Evolutionary conservation across 2,113 vertebrate species (phyloP).

Genomic region (Zeus faber): DNA sequence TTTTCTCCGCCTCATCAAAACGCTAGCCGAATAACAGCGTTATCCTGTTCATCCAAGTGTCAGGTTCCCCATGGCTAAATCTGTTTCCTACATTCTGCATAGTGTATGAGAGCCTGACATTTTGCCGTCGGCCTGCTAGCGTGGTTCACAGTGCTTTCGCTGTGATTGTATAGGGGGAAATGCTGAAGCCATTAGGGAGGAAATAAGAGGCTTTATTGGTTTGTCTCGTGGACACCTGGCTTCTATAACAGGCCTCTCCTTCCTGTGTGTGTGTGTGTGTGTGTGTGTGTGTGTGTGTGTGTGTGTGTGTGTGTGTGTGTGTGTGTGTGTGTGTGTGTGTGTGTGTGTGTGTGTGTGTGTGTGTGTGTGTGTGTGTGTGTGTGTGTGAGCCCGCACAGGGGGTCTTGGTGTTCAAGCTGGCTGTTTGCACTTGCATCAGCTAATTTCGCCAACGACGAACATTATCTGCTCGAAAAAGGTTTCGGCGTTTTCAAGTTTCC

Average conservation of each 20-base stretch:
- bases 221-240: slow-evolving; percentile 68
- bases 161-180: slow-evolving; percentile 42
- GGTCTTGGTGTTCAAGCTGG: no score
- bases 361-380: slow-evolving; percentile 12
- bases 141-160: slow-evolving; percentile 24
- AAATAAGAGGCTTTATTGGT: slow-evolving; percentile 67
- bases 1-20: no score
- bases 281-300: not conserved
- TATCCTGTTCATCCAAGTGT: no score
- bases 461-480: slow-evolving; percentile 20
- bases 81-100: no score
- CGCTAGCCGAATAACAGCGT: no score
- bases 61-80: no score
- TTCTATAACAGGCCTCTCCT: slow-evolving; percentile 51
- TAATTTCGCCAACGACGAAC: slow-evolving; percentile 21
- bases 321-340: not conserved
- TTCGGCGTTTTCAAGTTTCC: slow-evolving; percentile 20
- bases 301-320: slow-evolving; percentile 5
- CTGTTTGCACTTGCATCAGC: slow-evolving; percentile 18
- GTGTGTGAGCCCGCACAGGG: slow-evolving; percentile 14
- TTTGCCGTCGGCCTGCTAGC: no score
- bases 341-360: not conserved
- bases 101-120: no score
- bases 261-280: not conserved
- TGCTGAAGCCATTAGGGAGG: slow-evolving; percentile 58